Conservation (phyloP, 2,888 invertebrate species). For the Augiades crinisus region DNA sequence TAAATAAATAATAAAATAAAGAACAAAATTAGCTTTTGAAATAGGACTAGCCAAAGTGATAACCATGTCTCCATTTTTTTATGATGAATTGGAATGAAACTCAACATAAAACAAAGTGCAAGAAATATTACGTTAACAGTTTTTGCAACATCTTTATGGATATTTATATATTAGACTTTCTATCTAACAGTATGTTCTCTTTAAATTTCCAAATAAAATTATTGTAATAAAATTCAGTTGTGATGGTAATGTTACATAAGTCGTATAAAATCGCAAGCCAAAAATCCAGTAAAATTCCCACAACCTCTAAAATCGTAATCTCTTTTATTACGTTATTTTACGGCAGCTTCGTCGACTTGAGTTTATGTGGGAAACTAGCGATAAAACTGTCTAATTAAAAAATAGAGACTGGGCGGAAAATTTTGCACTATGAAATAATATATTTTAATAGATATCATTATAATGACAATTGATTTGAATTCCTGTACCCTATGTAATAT, state of each 20-base stretch:
- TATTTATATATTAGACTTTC: too few relatives aligned
- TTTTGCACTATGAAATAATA: conserved; percentile 7
- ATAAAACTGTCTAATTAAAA: conserved; percentile 17
- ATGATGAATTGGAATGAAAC: too few relatives aligned
- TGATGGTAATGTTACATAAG: neutral
- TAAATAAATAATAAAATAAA: too few relatives aligned
- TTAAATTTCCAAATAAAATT: neutral
- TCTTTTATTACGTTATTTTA: conserved; percentile 36
- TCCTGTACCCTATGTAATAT: too few relatives aligned
- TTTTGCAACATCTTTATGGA: too few relatives aligned
- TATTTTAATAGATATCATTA: neutral
- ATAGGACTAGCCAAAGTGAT: too few relatives aligned
- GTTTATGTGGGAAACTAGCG: conserved; percentile 24
- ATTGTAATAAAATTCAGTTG: neutral
- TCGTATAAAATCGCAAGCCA: conserved; percentile 11
- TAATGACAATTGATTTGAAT: too few relatives aligned
- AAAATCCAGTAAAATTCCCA: conserved; percentile 25
- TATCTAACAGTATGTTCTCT: too few relatives aligned
- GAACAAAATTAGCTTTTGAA: too few relatives aligned
- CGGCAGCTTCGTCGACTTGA: conserved; percentile 29
- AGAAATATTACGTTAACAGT: too few relatives aligned
- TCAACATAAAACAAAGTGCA: too few relatives aligned
- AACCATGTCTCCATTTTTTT: too few relatives aligned
- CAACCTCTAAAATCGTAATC: conserved; percentile 31
- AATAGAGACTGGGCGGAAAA: conserved; percentile 16